phyloP scores from a whole-genome alignment of 2,797 vertebrate species.

The Knipowitschia caucasica region DNA sequence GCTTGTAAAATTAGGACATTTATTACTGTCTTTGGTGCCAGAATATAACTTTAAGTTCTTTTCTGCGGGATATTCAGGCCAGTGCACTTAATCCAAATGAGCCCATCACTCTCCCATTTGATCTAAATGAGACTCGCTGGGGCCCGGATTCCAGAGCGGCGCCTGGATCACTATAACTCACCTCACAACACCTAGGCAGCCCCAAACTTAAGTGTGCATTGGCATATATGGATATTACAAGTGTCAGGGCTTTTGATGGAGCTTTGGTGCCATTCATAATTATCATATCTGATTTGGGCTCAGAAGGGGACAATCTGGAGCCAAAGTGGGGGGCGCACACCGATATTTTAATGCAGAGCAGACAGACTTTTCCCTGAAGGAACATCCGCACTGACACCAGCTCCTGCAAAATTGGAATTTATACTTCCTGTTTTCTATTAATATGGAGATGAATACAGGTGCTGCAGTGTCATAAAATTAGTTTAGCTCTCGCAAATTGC shows the following conservation, averaged over 20 bases:
- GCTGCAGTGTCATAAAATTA: constrained; percentile 79
- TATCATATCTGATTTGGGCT: constrained; percentile 70
- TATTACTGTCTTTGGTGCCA: constrained; percentile 16
- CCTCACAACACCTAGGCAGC: constrained; percentile 57
- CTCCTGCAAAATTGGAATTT: constrained; percentile 82
- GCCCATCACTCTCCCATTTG: constrained; percentile 57
- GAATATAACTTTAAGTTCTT: constrained; percentile 46
- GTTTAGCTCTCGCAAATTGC: constrained; percentile 81
- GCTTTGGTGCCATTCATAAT: constrained; percentile 78
- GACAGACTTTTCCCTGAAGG: constrained; percentile 81
- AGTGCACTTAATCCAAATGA: constrained; percentile 58
- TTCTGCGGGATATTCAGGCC: constrained; percentile 46
- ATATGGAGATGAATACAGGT: constrained; percentile 85
- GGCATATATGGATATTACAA: constrained; percentile 76
- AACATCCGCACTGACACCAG: constrained; percentile 78
- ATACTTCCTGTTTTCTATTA: constrained; percentile 83
- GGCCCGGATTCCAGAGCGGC: constrained; percentile 42
- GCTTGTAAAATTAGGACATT: constrained; percentile 17
- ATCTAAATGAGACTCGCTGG: constrained; percentile 67
- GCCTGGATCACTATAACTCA: constrained; percentile 67
- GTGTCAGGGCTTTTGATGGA: constrained; percentile 74
- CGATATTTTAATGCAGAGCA: constrained; percentile 76
- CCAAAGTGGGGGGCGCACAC: constrained; percentile 56
- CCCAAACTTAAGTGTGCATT: constrained; percentile 69
- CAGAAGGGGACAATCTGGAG: constrained; percentile 53